These are phyloP conservation scores for Schizothorax lantsangensis DNA, from an alignment of 2,797 vertebrate species.

Conservation along the genomic window DNA sequence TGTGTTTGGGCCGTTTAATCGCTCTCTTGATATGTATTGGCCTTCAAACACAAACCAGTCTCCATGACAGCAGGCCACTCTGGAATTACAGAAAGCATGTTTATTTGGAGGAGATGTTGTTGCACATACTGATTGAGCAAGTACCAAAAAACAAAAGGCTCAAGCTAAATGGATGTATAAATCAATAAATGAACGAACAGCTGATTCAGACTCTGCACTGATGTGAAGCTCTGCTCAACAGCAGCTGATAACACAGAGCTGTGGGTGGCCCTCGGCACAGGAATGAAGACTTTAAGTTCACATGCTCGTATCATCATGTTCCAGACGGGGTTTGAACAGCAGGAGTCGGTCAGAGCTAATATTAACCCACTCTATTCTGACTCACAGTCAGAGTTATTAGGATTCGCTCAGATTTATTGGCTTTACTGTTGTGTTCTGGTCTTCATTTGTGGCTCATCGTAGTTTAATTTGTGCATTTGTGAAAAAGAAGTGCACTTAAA, in stretches of 20 bases:
- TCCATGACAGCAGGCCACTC: neutral
- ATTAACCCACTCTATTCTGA: neutral
- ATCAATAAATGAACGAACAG: neutral
- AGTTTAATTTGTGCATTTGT: neutral
- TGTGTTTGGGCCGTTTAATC: slow-evolving; percentile 31
- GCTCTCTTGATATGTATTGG: slow-evolving; percentile 29
- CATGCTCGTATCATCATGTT: slow-evolving; percentile 9
- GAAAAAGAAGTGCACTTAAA: slow-evolving; percentile 1
- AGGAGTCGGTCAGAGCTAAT: neutral
- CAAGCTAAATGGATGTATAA: neutral
- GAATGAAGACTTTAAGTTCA: slow-evolving; percentile 27
- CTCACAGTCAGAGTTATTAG: neutral
- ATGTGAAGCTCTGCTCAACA: slow-evolving; percentile 6
- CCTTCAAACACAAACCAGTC: neutral
- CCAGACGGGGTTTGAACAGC: neutral
- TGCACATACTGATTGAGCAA: neutral
- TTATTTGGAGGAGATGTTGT: neutral
- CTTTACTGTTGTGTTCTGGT: neutral
- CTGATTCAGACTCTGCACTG: neutral
- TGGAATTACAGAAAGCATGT: neutral
- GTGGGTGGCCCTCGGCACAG: slow-evolving; percentile 51
- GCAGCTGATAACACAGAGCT: slow-evolving; percentile 41
- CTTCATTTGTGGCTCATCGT: neutral
- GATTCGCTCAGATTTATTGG: neutral
- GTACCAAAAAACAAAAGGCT: neutral